Evolutionary conservation across 2,797 vertebrate genomes (phyloP).

Genomic region (Pseudomugil tenellus): DNA sequence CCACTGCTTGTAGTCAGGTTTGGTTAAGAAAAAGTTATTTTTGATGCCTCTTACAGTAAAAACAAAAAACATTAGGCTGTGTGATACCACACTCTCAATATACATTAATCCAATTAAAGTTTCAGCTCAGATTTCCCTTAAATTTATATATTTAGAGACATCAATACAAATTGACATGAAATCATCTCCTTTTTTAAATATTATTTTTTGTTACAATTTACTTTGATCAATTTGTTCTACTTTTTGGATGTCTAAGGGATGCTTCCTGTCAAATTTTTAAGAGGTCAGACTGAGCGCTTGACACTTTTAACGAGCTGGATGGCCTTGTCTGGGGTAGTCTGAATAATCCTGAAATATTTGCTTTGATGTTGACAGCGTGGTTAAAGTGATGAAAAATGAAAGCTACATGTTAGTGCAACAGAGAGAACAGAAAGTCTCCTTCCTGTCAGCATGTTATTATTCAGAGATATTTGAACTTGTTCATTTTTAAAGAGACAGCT

Average conservation of each 20-base stretch:
- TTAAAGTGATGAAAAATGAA: constrained; percentile 38
- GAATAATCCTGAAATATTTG: constrained; percentile 35
- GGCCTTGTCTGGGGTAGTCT: constrained; percentile 58
- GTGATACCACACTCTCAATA: constrained; percentile 25
- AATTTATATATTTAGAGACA: constrained; percentile 30
- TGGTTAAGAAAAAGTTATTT: background rate
- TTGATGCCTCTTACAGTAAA: constrained; percentile 20
- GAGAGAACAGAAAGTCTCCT: constrained; percentile 56
- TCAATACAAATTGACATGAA: constrained; percentile 51
- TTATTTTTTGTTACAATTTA: no score
- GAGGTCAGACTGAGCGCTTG: constrained; percentile 42
- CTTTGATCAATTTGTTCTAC: constrained; percentile 50
- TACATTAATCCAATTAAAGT: constrained; percentile 33
- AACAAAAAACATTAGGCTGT: constrained; percentile 17
- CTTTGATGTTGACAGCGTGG: constrained; percentile 58
- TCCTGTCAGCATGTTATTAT: constrained; percentile 22
- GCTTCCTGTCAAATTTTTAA: constrained; percentile 52
- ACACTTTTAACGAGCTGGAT: constrained; percentile 51
- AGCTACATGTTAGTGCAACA: constrained; percentile 54
- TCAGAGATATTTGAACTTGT: constrained; percentile 19
- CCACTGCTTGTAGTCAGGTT: constrained; percentile 9
- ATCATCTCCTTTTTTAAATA: no score
- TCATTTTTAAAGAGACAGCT: constrained; percentile 14
- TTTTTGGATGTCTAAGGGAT: constrained; percentile 46
- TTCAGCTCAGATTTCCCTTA: constrained; percentile 33